These are phyloP conservation scores for Lasius fuliginosus DNA, from an alignment of 2,888 invertebrate species.

Conservation along the genomic window DNA sequence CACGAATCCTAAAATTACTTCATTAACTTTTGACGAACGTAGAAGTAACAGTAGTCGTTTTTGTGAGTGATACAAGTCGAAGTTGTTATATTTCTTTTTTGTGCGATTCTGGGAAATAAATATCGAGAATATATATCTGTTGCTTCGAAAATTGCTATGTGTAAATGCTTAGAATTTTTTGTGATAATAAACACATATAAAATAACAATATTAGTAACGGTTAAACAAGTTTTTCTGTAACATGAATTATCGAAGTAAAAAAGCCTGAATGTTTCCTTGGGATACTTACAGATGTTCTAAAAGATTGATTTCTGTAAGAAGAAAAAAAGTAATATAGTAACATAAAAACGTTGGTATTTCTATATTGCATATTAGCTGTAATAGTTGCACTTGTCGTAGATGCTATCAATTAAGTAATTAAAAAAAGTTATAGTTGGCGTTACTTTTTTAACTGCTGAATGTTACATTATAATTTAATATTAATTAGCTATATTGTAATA, in stretches of 20 bases:
- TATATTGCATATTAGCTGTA: background rate
- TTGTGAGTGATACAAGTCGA: background rate
- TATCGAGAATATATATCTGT: background rate
- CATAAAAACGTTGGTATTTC: background rate
- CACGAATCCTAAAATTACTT: background rate
- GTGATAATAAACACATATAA: background rate
- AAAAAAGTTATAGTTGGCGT: background rate
- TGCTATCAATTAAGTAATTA: conserved; percentile 18
- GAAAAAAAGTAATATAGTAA: background rate
- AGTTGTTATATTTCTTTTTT: background rate
- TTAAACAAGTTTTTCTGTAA: background rate
- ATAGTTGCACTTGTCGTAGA: background rate
- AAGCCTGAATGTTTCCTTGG: background rate
- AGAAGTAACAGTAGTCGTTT: background rate
- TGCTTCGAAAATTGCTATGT: background rate
- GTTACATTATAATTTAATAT: background rate
- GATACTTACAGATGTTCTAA: background rate
- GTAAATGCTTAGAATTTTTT: background rate
- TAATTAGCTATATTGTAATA: no score
- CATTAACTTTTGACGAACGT: background rate
- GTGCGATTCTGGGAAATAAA: background rate
- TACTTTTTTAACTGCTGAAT: background rate
- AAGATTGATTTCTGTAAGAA: background rate
- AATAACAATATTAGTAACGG: background rate
- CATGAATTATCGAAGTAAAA: background rate